Evolutionary conservation across 2,797 vertebrate genomes (phyloP), one percentile per base, ranked within the genome.

Genomic region (Sebastes oblongus): DNA sequence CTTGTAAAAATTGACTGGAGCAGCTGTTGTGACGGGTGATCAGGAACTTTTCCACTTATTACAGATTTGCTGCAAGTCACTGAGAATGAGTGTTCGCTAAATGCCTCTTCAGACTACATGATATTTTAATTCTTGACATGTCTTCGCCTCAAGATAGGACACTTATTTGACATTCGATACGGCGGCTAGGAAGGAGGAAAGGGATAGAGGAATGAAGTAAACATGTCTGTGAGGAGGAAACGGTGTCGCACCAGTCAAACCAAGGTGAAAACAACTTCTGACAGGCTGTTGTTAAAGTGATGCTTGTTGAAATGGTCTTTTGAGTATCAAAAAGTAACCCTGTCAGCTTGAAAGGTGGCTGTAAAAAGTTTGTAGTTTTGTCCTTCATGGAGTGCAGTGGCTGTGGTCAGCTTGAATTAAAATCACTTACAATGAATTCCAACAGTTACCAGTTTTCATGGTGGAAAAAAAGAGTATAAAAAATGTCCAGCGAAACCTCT

Each of bases 241-340:
- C 10, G 3, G 65, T 69, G 59, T 75, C 58, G 20, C 62, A 54
- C 46, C 2, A 58, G 34, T 46, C 75, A 71, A 67, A 58, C 75
- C 59, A 75, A 83, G 60, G 72, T 86, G 78, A 78, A 77, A 66
- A 67, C 50, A 64, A 42, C 67, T 72, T 78, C 60, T 77, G 81
- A 82, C 66, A 75, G 64, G 25, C 36, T 59, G 6, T 65, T 60
- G 80, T 78, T 73, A 14, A 72, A 61, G 32, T 61, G 39, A 65
- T 29, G 71, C 30, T 62, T 73, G 75, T 69, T 56, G 52, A 60
- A 62, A 65, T 42, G 22, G 12, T 59, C 25, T 75, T 79, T 68
- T 77, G 25, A 71, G 55, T 60, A 29, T 81, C n/a, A 60, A 30
- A 75, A 71, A 52, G 72, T 75, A 13, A 54, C 34, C 27, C 4